A percentile compares a stretch with the other conserved stretches of the same genome.
Conservation (phyloP, 2,888 invertebrate species). For the Lithosia quadra region DNA sequence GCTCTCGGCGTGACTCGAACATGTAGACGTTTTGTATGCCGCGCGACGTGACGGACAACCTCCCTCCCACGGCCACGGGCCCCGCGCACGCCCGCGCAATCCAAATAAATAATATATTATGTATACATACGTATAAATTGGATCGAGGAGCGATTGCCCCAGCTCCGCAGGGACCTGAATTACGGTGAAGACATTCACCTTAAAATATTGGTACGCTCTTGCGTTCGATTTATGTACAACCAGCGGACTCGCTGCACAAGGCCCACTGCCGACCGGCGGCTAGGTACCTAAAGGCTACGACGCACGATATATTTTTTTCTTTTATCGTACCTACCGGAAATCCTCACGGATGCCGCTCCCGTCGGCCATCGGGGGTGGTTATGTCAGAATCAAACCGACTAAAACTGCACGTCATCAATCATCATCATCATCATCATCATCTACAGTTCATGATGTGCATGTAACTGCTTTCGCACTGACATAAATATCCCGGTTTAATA, state of each 20-base stretch:
- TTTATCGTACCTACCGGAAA: too few species aligned
- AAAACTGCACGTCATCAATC: too few species aligned
- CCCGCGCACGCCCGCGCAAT: constrained; percentile 22
- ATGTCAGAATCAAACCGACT: too few species aligned
- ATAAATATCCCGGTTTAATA: too few species aligned
- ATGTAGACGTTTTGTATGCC: constrained; percentile 42
- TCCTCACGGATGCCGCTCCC: too few species aligned
- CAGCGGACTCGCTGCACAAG: neutral
- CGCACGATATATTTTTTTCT: too few species aligned
- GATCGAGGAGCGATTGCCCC: constrained; percentile 53
- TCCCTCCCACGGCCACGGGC: neutral
- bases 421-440: too few species aligned
- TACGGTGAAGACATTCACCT: constrained; percentile 55
- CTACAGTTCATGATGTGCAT: too few species aligned
- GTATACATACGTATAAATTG: constrained; percentile 53
- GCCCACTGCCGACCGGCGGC: neutral
- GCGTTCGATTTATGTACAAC: constrained; percentile 33
- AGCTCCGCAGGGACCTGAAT: constrained; percentile 50
- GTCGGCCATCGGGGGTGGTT: too few species aligned
- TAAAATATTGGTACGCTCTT: constrained; percentile 51
- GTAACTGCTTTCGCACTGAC: too few species aligned
- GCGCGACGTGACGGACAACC: constrained; percentile 37
- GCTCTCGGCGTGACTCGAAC: constrained; percentile 27
- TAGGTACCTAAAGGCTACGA: too few species aligned
- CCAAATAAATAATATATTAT: constrained; percentile 56